phyloP scores from a whole-genome alignment of 2,113 vertebrate species.

The Phrynosoma platyrhinos region DNA sequence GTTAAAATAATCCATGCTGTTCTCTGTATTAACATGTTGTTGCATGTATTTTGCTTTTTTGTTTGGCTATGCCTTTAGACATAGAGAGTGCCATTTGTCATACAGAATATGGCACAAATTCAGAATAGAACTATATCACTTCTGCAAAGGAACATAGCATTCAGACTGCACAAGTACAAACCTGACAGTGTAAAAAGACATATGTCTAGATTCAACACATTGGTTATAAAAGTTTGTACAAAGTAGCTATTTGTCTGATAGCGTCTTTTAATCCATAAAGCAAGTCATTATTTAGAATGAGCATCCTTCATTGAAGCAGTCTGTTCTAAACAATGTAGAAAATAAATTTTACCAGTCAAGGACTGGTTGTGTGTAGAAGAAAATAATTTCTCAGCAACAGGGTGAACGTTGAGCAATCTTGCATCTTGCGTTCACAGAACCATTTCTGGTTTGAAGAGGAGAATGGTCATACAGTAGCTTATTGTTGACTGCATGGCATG shows the following conservation, averaged over 20 bases:
- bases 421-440: neutral
- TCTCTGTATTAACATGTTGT: neutral
- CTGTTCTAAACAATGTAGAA: neutral
- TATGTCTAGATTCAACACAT: neutral
- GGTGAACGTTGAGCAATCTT: neutral
- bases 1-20: neutral
- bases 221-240: neutral
- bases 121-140: neutral
- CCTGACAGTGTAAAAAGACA: neutral
- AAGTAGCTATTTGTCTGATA: neutral
- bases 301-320: neutral
- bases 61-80: neutral
- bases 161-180: neutral
- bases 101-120: neutral
- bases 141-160: neutral
- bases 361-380: neutral
- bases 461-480: neutral
- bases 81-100: neutral
- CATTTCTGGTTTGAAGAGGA: neutral
- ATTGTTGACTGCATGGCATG: neutral
- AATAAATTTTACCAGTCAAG: too few relatives aligned
- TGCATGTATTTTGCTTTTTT: neutral
- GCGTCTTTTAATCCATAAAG: neutral
- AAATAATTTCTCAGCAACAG: neutral
- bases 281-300: neutral